Evolutionary conservation across 1,140 invertebrate species (phyloP).

Genomic region (Drosophila repletoides): DNA sequence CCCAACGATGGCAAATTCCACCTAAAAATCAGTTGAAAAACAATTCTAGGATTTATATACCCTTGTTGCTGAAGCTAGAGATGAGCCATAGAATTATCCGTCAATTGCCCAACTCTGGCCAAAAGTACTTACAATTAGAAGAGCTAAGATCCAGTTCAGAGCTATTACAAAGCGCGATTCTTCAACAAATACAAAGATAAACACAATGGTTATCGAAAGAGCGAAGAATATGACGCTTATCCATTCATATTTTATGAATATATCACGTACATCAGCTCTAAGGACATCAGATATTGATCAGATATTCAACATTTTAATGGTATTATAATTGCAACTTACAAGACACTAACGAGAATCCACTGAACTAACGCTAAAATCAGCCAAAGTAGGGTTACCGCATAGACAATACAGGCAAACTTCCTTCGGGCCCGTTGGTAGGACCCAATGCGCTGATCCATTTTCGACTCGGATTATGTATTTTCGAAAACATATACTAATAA

Average conservation of each 20-base stretch:
- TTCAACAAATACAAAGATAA: slow-evolving; percentile 56
- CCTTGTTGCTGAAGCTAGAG: too few relatives aligned
- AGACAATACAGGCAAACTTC: slow-evolving; percentile 46
- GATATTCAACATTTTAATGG: background rate
- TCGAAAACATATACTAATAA: slow-evolving; percentile 9
- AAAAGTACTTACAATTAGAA: slow-evolving; percentile 58
- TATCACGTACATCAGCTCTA: background rate
- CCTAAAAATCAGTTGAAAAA: slow-evolving; percentile 20
- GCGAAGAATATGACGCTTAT: slow-evolving; percentile 48
- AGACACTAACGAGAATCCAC: slow-evolving; percentile 28
- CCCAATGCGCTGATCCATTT: slow-evolving; percentile 46
- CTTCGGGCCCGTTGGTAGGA: slow-evolving; percentile 41
- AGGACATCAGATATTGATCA: background rate
- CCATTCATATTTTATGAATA: slow-evolving; percentile 11
- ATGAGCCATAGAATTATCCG: too few relatives aligned
- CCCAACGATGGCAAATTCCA: slow-evolving; percentile 54
- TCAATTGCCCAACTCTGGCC: too few relatives aligned
- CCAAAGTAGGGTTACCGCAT: slow-evolving; percentile 45
- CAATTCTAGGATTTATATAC: background rate
- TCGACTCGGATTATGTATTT: background rate
- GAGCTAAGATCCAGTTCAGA: slow-evolving; percentile 42
- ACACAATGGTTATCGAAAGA: slow-evolving; percentile 25
- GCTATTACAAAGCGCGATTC: slow-evolving; percentile 27
- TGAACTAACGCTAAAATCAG: slow-evolving; percentile 41
- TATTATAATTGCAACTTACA: slow-evolving; percentile 36